Evolutionary conservation across 2,797 vertebrate genomes (phyloP), one percentile per base, ranked within the genome.

Genomic region (Chiloscyllium punctatum): DNA sequence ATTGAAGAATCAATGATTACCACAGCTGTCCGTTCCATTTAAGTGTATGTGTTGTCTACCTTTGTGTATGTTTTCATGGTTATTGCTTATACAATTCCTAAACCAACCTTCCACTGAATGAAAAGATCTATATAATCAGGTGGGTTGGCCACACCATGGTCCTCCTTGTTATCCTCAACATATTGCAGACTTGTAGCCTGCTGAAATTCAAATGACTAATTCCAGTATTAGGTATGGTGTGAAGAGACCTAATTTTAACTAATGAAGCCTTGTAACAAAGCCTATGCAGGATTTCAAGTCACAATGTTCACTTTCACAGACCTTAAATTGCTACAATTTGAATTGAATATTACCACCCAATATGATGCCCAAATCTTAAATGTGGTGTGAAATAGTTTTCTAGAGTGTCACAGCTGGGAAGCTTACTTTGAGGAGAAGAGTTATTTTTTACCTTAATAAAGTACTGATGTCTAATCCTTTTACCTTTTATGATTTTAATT

Each of bases 371-470:
- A 30, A 91, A 74, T 53, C 69, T 30, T 94, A 94, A 74, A 94
- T 94, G 71, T 94, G 37, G 92, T 95, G 71, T 95, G 94, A 95
- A 95, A 72, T 95, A 30, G 42, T 33, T 72, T 95, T 95, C 48
- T 72, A 48, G 18, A 18, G 94, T 92, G 62, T 72, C 94, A 53
- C 37, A 95, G 69, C 27, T n/a, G 42, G 69, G 71, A 53, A 21
- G 42, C 48, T 95, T 33, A 18, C 42, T 94, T 57, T 74, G 71
- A 95, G 51, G 27, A n/a, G 48, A 30, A 25, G 74, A 48, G 7
- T 27, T 33, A n/a, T 74, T 74, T 95, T 18, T 74, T 57, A 30
- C 16, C 23, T 51, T 94, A 94, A 53, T 77, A 53, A 72, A 13
- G 68, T 69, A 48, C 42, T 71, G 37, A 33, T 69, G 68, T 68